phyloP scores from a whole-genome alignment of 2,888 invertebrate genomes.

The Campaea margaritaria region DNA sequence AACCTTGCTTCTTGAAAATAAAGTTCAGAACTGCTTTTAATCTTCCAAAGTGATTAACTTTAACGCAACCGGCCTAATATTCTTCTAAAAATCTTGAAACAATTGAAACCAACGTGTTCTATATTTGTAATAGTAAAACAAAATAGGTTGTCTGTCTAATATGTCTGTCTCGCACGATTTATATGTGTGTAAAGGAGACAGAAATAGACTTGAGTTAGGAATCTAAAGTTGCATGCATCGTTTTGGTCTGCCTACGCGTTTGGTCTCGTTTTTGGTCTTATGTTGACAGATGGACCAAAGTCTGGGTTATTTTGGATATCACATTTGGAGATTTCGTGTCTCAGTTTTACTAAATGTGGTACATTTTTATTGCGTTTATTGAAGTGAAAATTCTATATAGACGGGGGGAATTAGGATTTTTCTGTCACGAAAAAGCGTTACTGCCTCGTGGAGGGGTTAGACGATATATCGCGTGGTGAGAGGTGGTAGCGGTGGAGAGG shows the following conservation, averaged over 20 bases:
- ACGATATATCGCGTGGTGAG: too few relatives aligned
- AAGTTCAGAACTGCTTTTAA: slow-evolving; percentile 8
- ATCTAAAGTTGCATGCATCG: slow-evolving; percentile 27
- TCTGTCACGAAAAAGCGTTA: too few relatives aligned
- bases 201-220: slow-evolving; percentile 29
- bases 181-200: slow-evolving; percentile 23
- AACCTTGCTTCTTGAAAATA: slow-evolving; percentile 1
- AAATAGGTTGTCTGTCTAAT: slow-evolving; percentile 46
- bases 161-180: slow-evolving; percentile 26
- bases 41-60: slow-evolving; percentile 33
- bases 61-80: slow-evolving; percentile 30
- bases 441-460: too few relatives aligned
- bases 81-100: slow-evolving; percentile 37
- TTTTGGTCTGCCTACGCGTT: slow-evolving; percentile 36
- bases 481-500: too few relatives aligned
- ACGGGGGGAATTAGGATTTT: too few relatives aligned
- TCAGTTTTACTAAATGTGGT: not conserved
- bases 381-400: too few relatives aligned
- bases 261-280: slow-evolving; percentile 33
- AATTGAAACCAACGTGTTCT: slow-evolving; percentile 47
- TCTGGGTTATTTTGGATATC: slow-evolving; percentile 30
- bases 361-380: too few relatives aligned
- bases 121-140: slow-evolving; percentile 47
- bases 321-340: slow-evolving; percentile 24
- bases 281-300: slow-evolving; percentile 36